Evolutionary conservation across 2,888 invertebrate genomes (phyloP), one percentile per base, ranked within the genome.

Genomic region (Parapristionchus giblindavisi): DNA sequence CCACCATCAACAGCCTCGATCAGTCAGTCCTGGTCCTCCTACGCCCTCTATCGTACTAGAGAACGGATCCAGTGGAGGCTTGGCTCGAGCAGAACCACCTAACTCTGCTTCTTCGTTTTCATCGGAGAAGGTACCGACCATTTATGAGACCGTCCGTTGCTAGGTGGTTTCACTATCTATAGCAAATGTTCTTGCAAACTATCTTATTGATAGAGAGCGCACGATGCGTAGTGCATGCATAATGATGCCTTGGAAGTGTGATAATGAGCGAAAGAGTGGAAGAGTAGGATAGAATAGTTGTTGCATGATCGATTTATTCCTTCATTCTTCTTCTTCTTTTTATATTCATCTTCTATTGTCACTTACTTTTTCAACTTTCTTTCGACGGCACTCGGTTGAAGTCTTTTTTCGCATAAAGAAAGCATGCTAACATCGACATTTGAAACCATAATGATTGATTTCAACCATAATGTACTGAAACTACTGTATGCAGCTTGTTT

Each of bases 1-100:
- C 75, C 85, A 85, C 72, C 81, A 82, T 51, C 84, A 82, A 51
- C 85, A 85, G 58, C 81, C 84, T 14, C 61, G 84, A n/a, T 82
- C 83, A 14, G 83, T 82, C 11, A 83, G 83, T n/a, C 83, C 83
- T 2, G 80, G 81, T 40, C 82, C 81, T 14, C 48, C 48, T 11
- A 56, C 78, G 8, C 73, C 73, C n/a, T 29, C 73, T n/a, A 82
- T 85, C 71, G 79, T 85, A 6, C 81, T 84, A 14, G 86, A 85
- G 75, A 86, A 86, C 77, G 85, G 85, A 8, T 77, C 75, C 29
- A 32, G 75, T 5, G 65, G 70, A 14, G 76, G 63, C 4, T 51
- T 34, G 24, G 61, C 52, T 51, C n/a, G 58, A 54, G 38, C 60
- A 38, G 63, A 48, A 58, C 58, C 40, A 58, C 63, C 58, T 21